Base-by-base conservation (phyloP, 1,140 invertebrate genomes). In the Bactericera cockerelli region DNA sequence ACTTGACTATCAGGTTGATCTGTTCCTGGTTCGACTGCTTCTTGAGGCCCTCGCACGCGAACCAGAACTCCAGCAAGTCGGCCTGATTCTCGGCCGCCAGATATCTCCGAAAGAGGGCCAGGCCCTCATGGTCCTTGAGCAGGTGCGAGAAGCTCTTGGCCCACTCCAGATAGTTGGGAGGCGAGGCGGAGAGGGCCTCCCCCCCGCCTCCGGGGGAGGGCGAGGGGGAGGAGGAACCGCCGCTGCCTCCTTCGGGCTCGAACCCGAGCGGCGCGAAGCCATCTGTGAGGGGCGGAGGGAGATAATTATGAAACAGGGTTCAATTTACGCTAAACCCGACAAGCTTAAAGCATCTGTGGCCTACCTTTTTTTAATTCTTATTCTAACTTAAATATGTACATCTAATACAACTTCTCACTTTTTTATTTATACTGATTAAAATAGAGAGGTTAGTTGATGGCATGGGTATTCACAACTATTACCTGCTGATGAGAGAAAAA, bases 21-120 rank as follows among this genome's bases (percentile, higher is more conserved):
- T 78, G 81, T 66, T 80, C 77, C 2, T 78, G 79, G 70, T 87
- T 82, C 61, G 77, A 75, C 67, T 88, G 82, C 67, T 85, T 83
- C 67, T 89, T 88, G 59, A 93, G 78, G 16, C 91, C 91, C 69
- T 90, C 83, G 71, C 89, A 92, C 49, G 89, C 90, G 73, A 92
- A 93, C 80, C 88, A 91, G 73, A 93, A 93, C 68, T 89, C 83
- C 62, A 93, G 79, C 36, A 82, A 77, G 70, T 86, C 82, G 56
- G 82, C 80, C 70, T 86, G 81, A 62, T 80, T 78, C 71, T 93
- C 90, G 65, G 87, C 79, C 65, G 82, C 75, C 62, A 93, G 78
- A 74, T 87, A 94, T 67, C 80, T 79, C 67, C 83, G 81, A 73
- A 93, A 94, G 64, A 93, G 75, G 55, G 82, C 78, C 59, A 91